Evolutionary conservation across 2,113 vertebrate genomes (phyloP), one percentile per base, ranked within the genome.

Genomic region (Sitta europaea): DNA sequence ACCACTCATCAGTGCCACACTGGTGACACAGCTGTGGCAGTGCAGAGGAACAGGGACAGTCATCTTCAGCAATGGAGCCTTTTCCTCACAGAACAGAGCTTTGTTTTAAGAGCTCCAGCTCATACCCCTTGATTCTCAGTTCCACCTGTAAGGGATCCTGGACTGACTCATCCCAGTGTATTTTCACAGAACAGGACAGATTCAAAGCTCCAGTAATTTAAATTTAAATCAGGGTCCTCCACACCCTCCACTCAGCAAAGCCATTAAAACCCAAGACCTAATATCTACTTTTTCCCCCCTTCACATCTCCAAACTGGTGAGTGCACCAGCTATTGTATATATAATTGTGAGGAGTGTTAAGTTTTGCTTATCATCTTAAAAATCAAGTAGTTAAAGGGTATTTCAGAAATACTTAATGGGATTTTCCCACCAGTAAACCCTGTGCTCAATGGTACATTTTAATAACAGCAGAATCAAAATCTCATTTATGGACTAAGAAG

Each of bases 361-460:
- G 71, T 94, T 97, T 96, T 93, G 87, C 91, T 87, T 94, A 68
- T 95, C 79, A 84, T 95, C 95, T 97, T 92, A 90, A 98, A 97
- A 98, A 97, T 97, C 94, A 92, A 97, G 75, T 85, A 91, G 96
- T 97, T 97, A 95, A 96, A 95, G 96, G 95, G 95, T 95, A 97
- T 97, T 97, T 98, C 97, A 97, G 96, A 97, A 97, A 97, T 89
- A 53, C 94, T 97, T 98, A 97, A 97, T 97, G 94, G 98, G 97
- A 90, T 97, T 98, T 98, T 98, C 98, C 97, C 97, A 98, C 97
- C 97, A 97, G 97, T 97, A 97, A 97, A 97, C 80, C 62, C 42
- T 78, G 92, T 91, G 96, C 96, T 97, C 96, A 94, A 5, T 94
- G 95, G 94, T 94, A 97, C 58, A 5, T 88, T 97, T 98, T 97